phyloP scores from a whole-genome alignment of 2,888 invertebrate genomes.

The Laothoe populi region DNA sequence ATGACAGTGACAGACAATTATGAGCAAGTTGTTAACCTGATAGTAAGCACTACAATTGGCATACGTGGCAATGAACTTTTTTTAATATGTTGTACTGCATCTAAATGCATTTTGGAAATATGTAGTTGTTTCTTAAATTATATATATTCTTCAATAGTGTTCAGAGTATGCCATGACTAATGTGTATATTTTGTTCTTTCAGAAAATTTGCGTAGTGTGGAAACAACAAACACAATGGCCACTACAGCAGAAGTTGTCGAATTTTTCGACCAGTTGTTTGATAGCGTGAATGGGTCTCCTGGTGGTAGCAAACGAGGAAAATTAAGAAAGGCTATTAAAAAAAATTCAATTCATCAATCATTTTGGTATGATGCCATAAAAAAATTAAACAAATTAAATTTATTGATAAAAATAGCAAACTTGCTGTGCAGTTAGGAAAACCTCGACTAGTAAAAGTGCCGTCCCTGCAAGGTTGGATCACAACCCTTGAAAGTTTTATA shows the following conservation, averaged over 20 bases:
- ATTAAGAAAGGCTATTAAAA: background rate
- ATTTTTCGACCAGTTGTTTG: background rate
- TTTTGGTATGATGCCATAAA: background rate
- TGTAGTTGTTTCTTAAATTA: no score
- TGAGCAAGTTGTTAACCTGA: no score
- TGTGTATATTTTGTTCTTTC: no score
- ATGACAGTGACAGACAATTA: no score
- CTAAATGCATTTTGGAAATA: no score
- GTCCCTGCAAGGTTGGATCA: background rate
- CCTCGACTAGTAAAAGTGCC: background rate
- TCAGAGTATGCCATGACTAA: no score
- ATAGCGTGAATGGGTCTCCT: background rate
- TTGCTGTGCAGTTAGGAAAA: background rate
- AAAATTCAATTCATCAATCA: background rate
- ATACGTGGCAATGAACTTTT: no score
- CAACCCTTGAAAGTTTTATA: background rate
- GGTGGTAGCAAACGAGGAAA: background rate
- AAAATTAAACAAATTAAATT: background rate
- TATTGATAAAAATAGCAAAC: background rate
- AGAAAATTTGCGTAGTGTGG: background rate
- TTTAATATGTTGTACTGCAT: no score
- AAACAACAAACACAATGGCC: background rate
- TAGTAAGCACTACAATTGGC: no score
- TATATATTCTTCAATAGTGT: no score
- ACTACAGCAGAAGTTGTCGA: background rate